Evolutionary conservation across 2,797 vertebrate species (phyloP).

Genomic region (Pseudochirops corinnae): DNA sequence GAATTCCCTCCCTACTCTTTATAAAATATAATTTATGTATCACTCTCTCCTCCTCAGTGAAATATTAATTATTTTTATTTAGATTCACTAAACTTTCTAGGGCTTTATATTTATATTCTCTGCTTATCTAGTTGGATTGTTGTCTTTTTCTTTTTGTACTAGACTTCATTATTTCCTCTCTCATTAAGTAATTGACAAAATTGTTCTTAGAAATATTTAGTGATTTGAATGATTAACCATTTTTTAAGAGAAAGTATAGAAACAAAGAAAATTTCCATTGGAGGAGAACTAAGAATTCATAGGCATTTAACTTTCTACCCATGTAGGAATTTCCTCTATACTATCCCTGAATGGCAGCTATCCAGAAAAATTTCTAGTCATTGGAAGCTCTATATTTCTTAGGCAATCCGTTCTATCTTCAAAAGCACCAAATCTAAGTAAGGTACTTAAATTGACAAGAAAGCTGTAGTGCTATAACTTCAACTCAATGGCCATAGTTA

Average conservation of each 20-base stretch:
- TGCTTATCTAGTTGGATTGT: background rate
- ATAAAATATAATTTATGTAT: background rate
- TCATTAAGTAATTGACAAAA: background rate
- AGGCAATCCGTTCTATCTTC: background rate
- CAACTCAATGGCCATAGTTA: background rate
- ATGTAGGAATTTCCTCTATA: background rate
- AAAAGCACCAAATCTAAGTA: background rate
- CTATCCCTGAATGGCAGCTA: background rate
- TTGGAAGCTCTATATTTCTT: background rate
- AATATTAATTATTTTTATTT: background rate
- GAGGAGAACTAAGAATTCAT: background rate
- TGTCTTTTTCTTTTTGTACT: background rate
- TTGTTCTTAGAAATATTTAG: background rate
- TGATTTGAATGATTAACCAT: background rate
- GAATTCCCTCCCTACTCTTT: background rate
- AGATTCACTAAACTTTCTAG: background rate
- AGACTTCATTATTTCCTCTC: background rate
- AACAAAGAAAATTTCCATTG: background rate
- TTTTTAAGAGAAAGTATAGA: background rate
- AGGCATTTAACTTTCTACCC: background rate
- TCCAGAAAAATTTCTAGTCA: background rate
- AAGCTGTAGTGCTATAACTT: background rate
- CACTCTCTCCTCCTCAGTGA: background rate
- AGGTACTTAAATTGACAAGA: background rate
- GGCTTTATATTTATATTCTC: background rate